phyloP scores from a whole-genome alignment of 2,888 invertebrate genomes.

The Euphydryas editha region DNA sequence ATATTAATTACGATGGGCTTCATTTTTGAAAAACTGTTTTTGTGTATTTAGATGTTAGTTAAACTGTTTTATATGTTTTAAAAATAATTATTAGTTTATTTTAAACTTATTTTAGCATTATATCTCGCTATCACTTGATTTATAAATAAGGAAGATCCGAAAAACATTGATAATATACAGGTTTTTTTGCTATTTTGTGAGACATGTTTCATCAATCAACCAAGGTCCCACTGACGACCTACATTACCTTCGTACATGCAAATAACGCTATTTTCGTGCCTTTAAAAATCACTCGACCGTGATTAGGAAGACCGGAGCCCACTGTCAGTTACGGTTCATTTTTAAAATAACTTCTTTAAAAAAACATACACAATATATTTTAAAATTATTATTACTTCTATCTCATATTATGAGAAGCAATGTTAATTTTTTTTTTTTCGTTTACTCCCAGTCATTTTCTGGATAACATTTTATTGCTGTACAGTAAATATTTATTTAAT shows the following conservation, averaged over 20 bases:
- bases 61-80: too few relatives aligned
- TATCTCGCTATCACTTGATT: neutral
- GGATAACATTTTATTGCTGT: too few relatives aligned
- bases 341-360: neutral
- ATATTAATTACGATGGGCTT: too few relatives aligned
- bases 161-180: constrained; percentile 6
- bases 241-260: constrained; percentile 43
- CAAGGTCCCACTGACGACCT: constrained; percentile 36
- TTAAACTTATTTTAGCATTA: too few relatives aligned
- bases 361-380: neutral
- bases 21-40: too few relatives aligned
- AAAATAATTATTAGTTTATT: too few relatives aligned
- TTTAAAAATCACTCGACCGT: constrained; percentile 42
- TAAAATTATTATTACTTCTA: too few relatives aligned
- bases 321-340: neutral
- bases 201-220: constrained; percentile 40
- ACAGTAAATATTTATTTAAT: too few relatives aligned
- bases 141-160: neutral
- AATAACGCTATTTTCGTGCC: constrained; percentile 46
- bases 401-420: neutral
- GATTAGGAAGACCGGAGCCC: constrained; percentile 33
- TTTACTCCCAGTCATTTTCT: too few relatives aligned
- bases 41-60: too few relatives aligned
- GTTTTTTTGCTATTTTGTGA: constrained; percentile 25
- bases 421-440: too few relatives aligned